phyloP scores from a whole-genome alignment of 2,113 vertebrate species.

The Neodontobutis hainanensis region DNA sequence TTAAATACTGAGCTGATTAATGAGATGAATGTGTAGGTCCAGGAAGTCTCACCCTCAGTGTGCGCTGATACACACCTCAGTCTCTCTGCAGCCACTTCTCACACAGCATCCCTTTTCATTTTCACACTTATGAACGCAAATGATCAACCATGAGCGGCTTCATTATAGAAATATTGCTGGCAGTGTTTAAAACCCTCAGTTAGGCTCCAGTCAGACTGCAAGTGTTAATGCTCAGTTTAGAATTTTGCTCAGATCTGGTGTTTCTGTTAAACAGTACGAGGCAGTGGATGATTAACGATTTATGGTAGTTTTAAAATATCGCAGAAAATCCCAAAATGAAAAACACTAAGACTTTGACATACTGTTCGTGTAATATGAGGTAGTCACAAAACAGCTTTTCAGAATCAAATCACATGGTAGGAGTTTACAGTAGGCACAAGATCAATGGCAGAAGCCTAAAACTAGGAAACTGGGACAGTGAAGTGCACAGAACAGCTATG shows the following conservation, averaged over 20 bases:
- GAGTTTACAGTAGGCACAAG: neutral
- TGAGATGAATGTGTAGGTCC: conserved; percentile 89
- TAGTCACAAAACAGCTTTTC: no score
- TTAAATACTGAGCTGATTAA: conserved; percentile 98
- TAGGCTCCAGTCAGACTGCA: neutral
- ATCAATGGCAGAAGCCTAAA: no score
- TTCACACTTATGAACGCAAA: conserved; percentile 54
- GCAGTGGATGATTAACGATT: neutral
- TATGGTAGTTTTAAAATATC: neutral
- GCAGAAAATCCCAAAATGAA: no score
- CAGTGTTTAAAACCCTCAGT: conserved; percentile 17
- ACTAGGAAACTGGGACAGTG: no score
- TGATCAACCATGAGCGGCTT: conserved; percentile 41
- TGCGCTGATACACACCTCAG: conserved; percentile 52
- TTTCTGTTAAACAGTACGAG: no score
- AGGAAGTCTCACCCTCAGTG: conserved; percentile 90
- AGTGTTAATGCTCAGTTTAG: neutral
- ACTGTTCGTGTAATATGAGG: no score
- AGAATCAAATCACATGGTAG: neutral
- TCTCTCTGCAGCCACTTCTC: conserved; percentile 23
- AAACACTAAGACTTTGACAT: no score
- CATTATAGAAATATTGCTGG: conserved; percentile 45
- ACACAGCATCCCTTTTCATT: conserved; percentile 34
- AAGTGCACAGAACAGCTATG: no score
- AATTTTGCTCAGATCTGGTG: neutral